These are phyloP conservation scores for Drosophila villosipedis DNA, from an alignment of 2,888 invertebrate species.

Conservation along the genomic window DNA sequence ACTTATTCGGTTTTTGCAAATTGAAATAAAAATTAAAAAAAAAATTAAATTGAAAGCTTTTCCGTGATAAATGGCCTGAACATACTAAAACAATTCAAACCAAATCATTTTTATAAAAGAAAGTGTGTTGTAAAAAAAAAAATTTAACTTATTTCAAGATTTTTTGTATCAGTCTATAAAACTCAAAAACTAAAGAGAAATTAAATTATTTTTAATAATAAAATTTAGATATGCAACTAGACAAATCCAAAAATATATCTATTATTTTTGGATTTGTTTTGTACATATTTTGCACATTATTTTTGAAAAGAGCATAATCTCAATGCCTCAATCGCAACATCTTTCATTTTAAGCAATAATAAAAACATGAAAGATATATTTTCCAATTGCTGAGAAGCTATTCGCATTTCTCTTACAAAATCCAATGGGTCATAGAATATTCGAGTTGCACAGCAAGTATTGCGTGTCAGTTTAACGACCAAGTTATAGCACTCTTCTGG, in stretches of 20 bases:
- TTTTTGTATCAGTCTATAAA: not conserved
- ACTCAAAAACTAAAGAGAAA: not conserved
- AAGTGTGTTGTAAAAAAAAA: not conserved
- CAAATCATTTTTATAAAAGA: not conserved
- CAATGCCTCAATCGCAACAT: not conserved
- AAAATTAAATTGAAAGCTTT: too few species aligned
- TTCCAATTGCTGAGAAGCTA: not conserved
- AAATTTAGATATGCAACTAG: not conserved
- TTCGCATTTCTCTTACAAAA: not conserved
- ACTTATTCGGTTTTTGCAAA: not conserved
- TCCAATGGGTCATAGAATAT: not conserved
- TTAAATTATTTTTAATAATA: not conserved
- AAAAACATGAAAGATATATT: not conserved
- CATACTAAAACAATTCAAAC: not conserved
- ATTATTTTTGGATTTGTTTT: not conserved
- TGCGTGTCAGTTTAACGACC: constrained; percentile 7
- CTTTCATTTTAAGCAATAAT: not conserved
- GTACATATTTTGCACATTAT: not conserved
- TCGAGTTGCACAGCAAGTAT: not conserved
- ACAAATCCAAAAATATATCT: not conserved
- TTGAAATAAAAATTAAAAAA: too few species aligned
- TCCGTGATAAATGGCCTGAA: not conserved
- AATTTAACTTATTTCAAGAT: not conserved
- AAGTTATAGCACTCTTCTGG: constrained; percentile 26
- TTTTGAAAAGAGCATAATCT: not conserved